Evolutionary conservation across 1,140 invertebrate species (phyloP), one percentile per base, ranked within the genome.

Genomic region (Epicauta chinensis): DNA sequence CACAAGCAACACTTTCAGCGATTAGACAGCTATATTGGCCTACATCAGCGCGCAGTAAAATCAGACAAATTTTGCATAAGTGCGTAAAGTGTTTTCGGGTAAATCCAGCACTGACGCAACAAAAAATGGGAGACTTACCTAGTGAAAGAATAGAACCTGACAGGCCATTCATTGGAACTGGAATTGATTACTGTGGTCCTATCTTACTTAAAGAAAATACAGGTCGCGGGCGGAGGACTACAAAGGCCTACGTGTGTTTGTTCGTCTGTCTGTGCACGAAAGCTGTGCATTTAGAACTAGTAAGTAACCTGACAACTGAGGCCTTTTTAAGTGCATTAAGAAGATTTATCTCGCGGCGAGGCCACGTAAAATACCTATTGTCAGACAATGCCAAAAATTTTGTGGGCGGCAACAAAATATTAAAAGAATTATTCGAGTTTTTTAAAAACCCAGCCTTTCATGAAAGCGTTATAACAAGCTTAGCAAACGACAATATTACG

Each of bases 121-220:
- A 56, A 42, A 7, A 46, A 39, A 65, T 65, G 58, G 58, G 58
- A 9, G 17, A 57, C 35, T 45, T 64, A 17, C 64, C 64, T 2
- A 12, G 12, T 1, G 12, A 15, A 10, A 15, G 56, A 13, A 42
- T 58, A 4, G 17, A 35, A 16, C 15, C 14, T 6, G n/a, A 2
- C 35, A 9, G 12, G 14, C 55, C 61, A 15, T 68, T 73, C 54
- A 6, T 31, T 7, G 15, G 48, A 30, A 41, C 58, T 9, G 69
- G 68, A 0, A 44, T 70, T 1, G 67, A 72, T 46, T 71, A 66
- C 40, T 64, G 61, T 11, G 71, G 71, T 12, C 66, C 68, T 1
- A 55, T 68, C 9, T 30, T 51, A 0, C 42, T 71, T 0, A 68
- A 63, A 53, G 52, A 13, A 6, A 52, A 38, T 9, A 42, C 42